A percentile compares a stretch with the other conserved stretches of the same genome.
These are phyloP conservation scores for Centruroides vittatus DNA, from an alignment of 1,140 invertebrate species.

Conservation along the genomic window DNA sequence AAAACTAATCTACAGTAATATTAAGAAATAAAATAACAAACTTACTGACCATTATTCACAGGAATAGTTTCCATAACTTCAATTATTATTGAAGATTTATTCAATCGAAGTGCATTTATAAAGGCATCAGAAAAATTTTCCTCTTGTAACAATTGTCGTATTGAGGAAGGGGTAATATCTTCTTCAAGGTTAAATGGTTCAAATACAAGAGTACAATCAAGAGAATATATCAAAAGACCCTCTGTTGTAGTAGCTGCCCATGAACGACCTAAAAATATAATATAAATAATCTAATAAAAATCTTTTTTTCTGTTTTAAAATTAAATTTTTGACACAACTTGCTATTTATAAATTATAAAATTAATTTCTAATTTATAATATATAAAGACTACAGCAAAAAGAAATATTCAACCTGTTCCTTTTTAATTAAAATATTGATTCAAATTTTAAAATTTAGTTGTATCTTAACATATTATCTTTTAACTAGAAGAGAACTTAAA, in stretches of 20 bases:
- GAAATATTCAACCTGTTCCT: too few relatives aligned
- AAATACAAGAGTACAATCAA: slow-evolving; percentile 58
- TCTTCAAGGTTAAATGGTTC: slow-evolving; percentile 75
- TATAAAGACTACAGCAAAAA: background rate
- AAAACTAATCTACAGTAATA: background rate
- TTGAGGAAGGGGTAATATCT: slow-evolving; percentile 50
- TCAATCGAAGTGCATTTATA: slow-evolving; percentile 70
- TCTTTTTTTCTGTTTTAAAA: background rate
- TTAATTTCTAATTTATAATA: background rate
- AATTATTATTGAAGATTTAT: slow-evolving; percentile 59
- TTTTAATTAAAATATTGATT: too few relatives aligned
- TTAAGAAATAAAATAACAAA: slow-evolving; percentile 5
- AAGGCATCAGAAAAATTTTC: slow-evolving; percentile 56
- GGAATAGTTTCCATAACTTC: slow-evolving; percentile 76
- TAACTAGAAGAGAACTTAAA: too few relatives aligned
- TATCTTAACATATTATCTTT: too few relatives aligned
- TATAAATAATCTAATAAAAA: too few relatives aligned
- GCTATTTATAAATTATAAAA: background rate
- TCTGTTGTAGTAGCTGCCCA: slow-evolving; percentile 88
- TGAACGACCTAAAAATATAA: slow-evolving; percentile 44
- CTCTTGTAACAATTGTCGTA: slow-evolving; percentile 44
- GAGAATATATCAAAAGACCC: slow-evolving; percentile 78
- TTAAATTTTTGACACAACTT: background rate
- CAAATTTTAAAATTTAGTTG: too few relatives aligned
- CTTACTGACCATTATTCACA: slow-evolving; percentile 19